Evolutionary conservation across 2,888 invertebrate genomes (phyloP).

Genomic region (Oscheius sp.): DNA sequence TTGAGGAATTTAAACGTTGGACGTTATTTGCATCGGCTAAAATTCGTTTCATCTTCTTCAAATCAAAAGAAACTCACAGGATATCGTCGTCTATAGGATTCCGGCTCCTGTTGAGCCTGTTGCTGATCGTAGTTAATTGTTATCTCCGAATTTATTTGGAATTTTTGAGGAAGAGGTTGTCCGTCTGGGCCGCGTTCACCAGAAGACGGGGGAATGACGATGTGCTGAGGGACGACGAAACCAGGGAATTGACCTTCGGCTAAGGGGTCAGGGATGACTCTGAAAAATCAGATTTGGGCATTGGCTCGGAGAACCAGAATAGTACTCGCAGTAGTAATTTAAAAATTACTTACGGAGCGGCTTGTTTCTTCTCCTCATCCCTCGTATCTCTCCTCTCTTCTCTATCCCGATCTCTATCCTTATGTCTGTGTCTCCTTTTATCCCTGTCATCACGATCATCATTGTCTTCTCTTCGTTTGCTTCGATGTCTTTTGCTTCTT

Average conservation of each 20-base stretch:
- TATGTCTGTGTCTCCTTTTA: conserved; percentile 17
- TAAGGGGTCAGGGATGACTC: background rate
- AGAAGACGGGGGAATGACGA: conserved; percentile 64
- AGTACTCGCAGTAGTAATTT: background rate
- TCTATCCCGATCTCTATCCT: background rate
- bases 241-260: conserved; percentile 35
- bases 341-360: background rate
- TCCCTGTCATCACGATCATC: conserved; percentile 11
- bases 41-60: background rate
- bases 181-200: conserved; percentile 58
- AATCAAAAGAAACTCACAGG: background rate
- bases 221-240: conserved; percentile 67
- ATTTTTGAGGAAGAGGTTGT: conserved; percentile 59
- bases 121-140: conserved; percentile 66
- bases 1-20: conserved; percentile 24
- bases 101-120: background rate
- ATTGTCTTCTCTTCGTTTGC: background rate
- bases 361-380: conserved; percentile 7
- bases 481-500: conserved; percentile 24
- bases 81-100: background rate
- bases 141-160: conserved; percentile 70
- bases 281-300: background rate
- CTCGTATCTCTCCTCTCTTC: too few species aligned
- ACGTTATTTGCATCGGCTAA: conserved; percentile 33
- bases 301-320: background rate